Evolutionary conservation across 2,888 invertebrate genomes (phyloP).

Genomic region (Spodoptera picta): DNA sequence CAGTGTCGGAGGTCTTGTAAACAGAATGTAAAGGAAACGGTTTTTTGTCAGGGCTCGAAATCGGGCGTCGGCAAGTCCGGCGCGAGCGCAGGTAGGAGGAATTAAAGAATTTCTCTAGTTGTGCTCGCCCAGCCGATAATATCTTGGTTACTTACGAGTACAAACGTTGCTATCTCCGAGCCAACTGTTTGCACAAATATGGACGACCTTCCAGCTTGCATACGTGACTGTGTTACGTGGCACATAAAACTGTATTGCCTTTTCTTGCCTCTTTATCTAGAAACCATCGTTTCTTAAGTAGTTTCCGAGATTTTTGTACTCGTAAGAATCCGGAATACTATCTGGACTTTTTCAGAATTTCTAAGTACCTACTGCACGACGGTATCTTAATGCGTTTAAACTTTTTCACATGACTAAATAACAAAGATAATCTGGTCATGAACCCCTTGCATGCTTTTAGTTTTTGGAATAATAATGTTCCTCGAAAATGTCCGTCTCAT

Average conservation of each 20-base stretch:
- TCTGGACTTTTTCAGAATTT: constrained; percentile 28
- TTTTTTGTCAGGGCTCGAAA: constrained; percentile 74
- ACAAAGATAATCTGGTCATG: neutral
- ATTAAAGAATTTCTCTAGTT: constrained; percentile 66
- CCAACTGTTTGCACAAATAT: constrained; percentile 83
- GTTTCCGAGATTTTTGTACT: constrained; percentile 42
- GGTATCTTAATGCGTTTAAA: constrained; percentile 20
- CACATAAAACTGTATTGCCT: constrained; percentile 56
- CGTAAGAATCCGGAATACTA: constrained; percentile 29
- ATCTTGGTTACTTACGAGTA: constrained; percentile 77
- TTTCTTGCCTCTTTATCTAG: constrained; percentile 58
- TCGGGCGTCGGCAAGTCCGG: constrained; percentile 71
- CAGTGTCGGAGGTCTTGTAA: constrained; percentile 87
- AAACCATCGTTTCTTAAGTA: constrained; percentile 41
- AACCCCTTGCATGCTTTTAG: neutral
- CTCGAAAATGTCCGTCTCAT: too few species aligned
- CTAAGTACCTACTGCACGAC: constrained; percentile 15
- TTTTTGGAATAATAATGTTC: too few species aligned
- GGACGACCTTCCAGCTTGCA: constrained; percentile 72
- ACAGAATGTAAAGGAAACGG: constrained; percentile 84
- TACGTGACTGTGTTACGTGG: constrained; percentile 74
- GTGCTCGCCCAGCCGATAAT: constrained; percentile 66
- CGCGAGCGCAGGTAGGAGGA: constrained; percentile 76
- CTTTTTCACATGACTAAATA: constrained; percentile 17
- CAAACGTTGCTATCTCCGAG: constrained; percentile 80